Evolutionary conservation across 2,888 invertebrate genomes (phyloP), one percentile per base, ranked within the genome.

Genomic region (Ditylenchus weischeri): DNA sequence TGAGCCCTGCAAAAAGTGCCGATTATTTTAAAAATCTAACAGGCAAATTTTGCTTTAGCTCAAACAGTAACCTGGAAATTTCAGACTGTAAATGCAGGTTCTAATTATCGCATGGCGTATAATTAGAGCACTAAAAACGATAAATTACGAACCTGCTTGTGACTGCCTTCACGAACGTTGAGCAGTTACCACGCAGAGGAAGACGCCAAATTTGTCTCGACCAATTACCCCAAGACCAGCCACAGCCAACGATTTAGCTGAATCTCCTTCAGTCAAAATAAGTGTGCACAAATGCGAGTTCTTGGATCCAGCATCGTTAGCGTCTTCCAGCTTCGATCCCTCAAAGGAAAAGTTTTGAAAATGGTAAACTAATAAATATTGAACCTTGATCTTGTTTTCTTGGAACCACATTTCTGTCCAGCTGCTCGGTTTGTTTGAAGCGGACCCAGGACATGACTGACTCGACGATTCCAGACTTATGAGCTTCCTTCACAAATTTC

Each of bases 191-290:
- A 84, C 91, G 89, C 15, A 99, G 86, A 0, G 98, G 84, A 98
- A 99, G 6, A 98, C 95, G 4, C 98, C 98, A 81, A 90, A 81
- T 38, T 75, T 70, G 65, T 81, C 81, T 29, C 81, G 70, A 10
- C 81, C 81, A 94, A 79, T 90, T 88, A 95, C 91, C 74, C 92
- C 90, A 21, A 98, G 88, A 58, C 98, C 98, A n/a, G 80, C 73
- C 47, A 98, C 93, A 84, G 95, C 98, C 85, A 95, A 88, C 0
- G 94, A 89, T 84, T 98, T 99, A 84, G 98, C 98, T 83, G 98
- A 99, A 86, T 99, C 98, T 90, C 98, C 98, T 88, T 99, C 98
- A 62, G 98, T 99, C 43, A 99, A 88, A 78, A 99, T 98, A 15
- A 99, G 87, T 0, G 96, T 98, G 83, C 98, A 99, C 61, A 90